phyloP scores from a whole-genome alignment of 2,113 vertebrate species.

The Muntiacus reevesi region DNA sequence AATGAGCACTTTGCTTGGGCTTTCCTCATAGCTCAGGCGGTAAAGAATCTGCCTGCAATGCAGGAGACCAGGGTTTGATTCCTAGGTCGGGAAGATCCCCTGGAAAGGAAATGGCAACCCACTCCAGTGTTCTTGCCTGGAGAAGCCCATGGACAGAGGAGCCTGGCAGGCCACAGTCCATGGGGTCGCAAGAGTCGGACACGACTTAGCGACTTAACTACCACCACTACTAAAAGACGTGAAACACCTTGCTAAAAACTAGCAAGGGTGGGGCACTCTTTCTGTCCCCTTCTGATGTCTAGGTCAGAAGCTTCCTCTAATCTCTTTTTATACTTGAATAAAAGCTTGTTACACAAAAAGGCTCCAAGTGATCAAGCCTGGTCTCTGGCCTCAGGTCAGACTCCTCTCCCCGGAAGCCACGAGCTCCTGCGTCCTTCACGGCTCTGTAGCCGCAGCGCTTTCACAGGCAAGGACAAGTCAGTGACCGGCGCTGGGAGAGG shows the following conservation, averaged over 20 bases:
- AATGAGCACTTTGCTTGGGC: neutral
- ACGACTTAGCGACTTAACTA: too few relatives aligned
- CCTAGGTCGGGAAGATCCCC: too few relatives aligned
- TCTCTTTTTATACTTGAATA: neutral
- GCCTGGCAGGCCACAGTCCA: too few relatives aligned
- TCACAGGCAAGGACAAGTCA: neutral
- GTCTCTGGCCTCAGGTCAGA: neutral
- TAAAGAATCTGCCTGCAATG: too few relatives aligned
- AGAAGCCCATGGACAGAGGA: too few relatives aligned
- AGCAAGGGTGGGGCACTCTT: neutral
- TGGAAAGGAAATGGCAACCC: too few relatives aligned
- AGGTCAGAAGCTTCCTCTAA: neutral
- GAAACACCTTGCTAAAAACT: neutral
- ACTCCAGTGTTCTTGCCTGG: too few relatives aligned
- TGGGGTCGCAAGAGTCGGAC: too few relatives aligned
- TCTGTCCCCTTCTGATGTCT: neutral
- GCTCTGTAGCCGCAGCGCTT: neutral
- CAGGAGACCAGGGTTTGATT: too few relatives aligned
- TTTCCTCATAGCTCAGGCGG: too few relatives aligned
- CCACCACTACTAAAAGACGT: too few relatives aligned
- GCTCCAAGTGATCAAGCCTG: neutral
- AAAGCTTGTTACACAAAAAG: neutral
- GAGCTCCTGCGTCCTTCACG: rapidly evolving
- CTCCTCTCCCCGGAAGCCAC: neutral
- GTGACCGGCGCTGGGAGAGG: neutral